phyloP scores from a whole-genome alignment of 2,113 vertebrate genomes.

The Heteronetta atricapilla region DNA sequence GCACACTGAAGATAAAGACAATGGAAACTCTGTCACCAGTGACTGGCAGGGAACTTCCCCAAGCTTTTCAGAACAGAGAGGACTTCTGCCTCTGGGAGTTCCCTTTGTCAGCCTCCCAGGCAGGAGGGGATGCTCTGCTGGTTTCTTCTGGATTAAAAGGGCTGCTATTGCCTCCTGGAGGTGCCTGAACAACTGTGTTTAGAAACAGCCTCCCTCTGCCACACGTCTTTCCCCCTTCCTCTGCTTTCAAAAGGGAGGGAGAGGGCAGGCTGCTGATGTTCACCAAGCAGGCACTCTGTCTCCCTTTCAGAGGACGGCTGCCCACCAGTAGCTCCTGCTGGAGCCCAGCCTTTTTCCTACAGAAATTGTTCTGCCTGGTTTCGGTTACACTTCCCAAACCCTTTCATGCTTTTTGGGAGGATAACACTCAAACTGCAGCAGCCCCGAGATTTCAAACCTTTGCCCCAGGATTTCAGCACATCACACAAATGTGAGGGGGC shows the following conservation, averaged over 20 bases:
- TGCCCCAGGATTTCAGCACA: accelerated
- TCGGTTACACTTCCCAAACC: neutral
- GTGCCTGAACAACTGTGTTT: neutral
- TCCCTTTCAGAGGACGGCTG: neutral
- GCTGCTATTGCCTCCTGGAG: neutral
- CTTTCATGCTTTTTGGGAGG: accelerated
- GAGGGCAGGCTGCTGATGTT: neutral
- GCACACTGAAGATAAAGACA: neutral
- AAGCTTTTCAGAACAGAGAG: neutral
- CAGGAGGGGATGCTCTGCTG: neutral
- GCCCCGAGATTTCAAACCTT: no score
- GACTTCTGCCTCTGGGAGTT: neutral
- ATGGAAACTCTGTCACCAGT: neutral
- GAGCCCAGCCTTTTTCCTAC: neutral
- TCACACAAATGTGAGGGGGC: accelerated
- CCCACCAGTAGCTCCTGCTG: neutral
- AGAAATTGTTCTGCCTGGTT: neutral
- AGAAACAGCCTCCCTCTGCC: neutral
- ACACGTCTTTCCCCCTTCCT: neutral
- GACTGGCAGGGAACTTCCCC: neutral
- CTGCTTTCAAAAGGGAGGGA: neutral
- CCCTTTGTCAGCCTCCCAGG: neutral
- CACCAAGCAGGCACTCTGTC: accelerated
- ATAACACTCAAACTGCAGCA: neutral
- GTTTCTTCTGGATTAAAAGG: neutral